These are phyloP conservation scores for Conger conger DNA, from an alignment of 2,113 vertebrate species.

Conservation along the genomic window DNA sequence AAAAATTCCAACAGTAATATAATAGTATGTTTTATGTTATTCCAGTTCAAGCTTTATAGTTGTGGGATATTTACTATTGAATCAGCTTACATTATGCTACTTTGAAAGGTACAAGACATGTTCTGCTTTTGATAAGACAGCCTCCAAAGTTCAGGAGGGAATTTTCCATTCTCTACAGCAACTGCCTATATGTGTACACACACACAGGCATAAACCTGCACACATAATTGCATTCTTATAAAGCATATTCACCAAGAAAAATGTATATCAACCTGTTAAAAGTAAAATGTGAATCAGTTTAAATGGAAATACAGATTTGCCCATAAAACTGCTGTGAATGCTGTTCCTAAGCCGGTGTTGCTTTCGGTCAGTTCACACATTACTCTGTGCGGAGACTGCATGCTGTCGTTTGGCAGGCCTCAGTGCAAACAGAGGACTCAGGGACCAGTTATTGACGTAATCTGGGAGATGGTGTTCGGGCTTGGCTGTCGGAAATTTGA, in stretches of 20 bases:
- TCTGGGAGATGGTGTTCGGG: slow-evolving; percentile 38
- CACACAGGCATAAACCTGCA: background rate
- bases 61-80: background rate
- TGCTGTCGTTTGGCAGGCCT: background rate
- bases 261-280: background rate
- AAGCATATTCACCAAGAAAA: background rate
- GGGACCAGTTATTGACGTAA: background rate
- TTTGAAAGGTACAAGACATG: background rate
- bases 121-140: background rate
- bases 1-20: background rate
- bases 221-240: background rate
- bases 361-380: background rate
- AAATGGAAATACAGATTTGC: no score
- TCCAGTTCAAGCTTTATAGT: background rate
- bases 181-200: background rate
- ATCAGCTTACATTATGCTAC: background rate
- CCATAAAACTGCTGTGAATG: background rate
- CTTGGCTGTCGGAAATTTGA: slow-evolving; percentile 32
- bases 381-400: background rate
- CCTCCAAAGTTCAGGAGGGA: background rate
- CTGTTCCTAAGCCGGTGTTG: background rate
- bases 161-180: background rate
- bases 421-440: background rate
- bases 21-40: background rate
- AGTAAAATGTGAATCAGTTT: no score